Evolutionary conservation across 2,888 invertebrate species (phyloP), one percentile per base, ranked within the genome.

Genomic region (Aethes cnicana): DNA sequence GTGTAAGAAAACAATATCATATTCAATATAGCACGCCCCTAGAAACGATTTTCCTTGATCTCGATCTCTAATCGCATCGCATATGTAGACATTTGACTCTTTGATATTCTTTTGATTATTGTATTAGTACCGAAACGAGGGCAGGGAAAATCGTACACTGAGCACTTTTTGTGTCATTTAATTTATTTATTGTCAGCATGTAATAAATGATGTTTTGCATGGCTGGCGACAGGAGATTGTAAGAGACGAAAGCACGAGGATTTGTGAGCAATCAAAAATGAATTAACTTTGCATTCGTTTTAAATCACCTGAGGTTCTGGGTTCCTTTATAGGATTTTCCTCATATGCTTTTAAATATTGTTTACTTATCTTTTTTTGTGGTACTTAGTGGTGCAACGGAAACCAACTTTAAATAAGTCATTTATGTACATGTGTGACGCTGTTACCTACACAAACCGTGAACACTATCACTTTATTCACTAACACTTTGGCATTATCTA

Each of bases 81-180:
- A 84, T 84, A 83, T 84, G 85, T 76, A 81, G 73, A 77, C 77
- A 69, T 84, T 85, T 84, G 84, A 84, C 82, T 81, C 72, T 85
- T 84, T 82, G 81, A 77, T 84, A 81, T 86, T 82, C 77, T 73
- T 89, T 87, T 88, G 87, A 88, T 88, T 88, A 88, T 89, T 85
- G 77, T 81, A 79, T 87, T 83, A 84, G 69, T 67, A 57, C 54
- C 57, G 64, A 77, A 83, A 81, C 74, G 81, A 78, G 81, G 81
- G 77, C 72, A 77, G 67, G 71, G 75, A 77, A 78, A 79, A 76
- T 68, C 68, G 73, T 72, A 42, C 32, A 69, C 71, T 73, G 77
- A 78, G 87, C 84, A 81, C 72, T 84, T 86, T 81, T 85, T 79
- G 69, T 77, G 68, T 75, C 73, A 61, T 64, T 73, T 84, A 87